Percentiles rank a stretch among this genome's conserved stretches.
Evolutionary conservation across 2,888 invertebrate genomes (phyloP).

Genomic region (Chydorus sphaericus): DNA sequence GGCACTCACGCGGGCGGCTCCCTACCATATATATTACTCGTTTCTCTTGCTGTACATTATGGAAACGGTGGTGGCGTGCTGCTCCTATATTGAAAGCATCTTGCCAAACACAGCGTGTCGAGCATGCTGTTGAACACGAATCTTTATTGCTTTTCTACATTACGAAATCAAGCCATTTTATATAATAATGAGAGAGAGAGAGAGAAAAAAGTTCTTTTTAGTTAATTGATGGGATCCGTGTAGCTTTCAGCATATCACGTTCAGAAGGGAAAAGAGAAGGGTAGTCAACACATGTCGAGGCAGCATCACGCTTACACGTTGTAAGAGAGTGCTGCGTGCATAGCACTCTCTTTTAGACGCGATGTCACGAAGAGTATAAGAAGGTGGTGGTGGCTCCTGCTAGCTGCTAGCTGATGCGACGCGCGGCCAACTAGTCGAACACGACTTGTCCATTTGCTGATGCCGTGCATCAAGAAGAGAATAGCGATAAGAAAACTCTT

Average conservation of each 20-base stretch:
- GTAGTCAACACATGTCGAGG: neutral
- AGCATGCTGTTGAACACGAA: neutral
- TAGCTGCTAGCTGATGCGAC: too few relatives aligned
- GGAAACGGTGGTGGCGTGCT: neutral
- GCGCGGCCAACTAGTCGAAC: slow-evolving; percentile 8
- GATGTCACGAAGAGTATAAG: too few relatives aligned
- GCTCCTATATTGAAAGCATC: neutral
- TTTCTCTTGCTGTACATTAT: neutral
- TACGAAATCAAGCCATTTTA: too few relatives aligned
- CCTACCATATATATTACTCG: too few relatives aligned
- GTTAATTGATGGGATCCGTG: too few relatives aligned
- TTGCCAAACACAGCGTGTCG: neutral
- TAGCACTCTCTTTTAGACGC: too few relatives aligned
- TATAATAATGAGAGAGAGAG: neutral
- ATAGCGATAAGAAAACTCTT: neutral
- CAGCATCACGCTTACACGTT: too few relatives aligned
- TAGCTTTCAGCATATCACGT: too few relatives aligned
- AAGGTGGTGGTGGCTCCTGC: too few relatives aligned
- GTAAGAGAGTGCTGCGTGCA: too few relatives aligned
- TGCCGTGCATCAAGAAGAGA: neutral
- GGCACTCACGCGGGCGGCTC: too few relatives aligned
- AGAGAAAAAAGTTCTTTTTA: neutral
- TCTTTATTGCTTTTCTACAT: too few relatives aligned
- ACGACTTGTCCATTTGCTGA: slow-evolving; percentile 12
- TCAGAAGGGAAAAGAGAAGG: neutral